A percentile compares a stretch with the other conserved stretches of the same genome.
Conservation (phyloP, 2,113 vertebrate species). For the Pteronura brasiliensis region DNA sequence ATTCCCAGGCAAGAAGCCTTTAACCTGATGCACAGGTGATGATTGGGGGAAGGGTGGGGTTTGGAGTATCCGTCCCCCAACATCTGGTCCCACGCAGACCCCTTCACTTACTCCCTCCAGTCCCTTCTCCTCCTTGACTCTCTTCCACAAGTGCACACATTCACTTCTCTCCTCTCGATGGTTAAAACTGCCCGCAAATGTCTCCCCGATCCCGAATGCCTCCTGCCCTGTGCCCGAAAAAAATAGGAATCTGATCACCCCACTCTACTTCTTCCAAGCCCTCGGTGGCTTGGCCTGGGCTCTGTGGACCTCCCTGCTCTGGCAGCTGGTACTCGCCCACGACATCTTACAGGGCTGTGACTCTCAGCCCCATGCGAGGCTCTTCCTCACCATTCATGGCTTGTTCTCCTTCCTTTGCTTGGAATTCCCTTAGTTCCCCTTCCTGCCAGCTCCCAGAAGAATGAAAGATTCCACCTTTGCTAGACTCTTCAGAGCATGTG, state of each 20-base stretch:
- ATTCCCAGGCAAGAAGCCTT: not conserved
- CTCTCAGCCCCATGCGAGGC: fast-evolving
- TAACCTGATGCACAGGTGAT: not conserved
- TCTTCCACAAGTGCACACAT: not conserved
- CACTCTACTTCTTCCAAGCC: not conserved
- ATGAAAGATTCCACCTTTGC: not conserved
- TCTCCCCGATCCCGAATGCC: not conserved
- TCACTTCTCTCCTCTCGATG: not conserved
- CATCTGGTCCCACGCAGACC: not conserved
- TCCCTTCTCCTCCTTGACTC: not conserved
- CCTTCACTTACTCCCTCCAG: not conserved
- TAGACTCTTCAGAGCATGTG: not conserved
- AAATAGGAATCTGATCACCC: fast-evolving
- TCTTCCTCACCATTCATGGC: not conserved
- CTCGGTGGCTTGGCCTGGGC: not conserved
- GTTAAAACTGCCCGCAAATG: fast-evolving
- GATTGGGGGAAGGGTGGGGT: fast-evolving
- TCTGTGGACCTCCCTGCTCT: not conserved
- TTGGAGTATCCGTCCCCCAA: not conserved
- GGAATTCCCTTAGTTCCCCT: not conserved
- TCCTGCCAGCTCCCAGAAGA: not conserved
- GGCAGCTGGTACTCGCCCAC: fast-evolving
- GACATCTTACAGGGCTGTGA: not conserved
- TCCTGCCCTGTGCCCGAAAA: not conserved
- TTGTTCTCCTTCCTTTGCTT: not conserved